These are phyloP conservation scores for Thaumatotibia leucotreta DNA, from an alignment of 1,140 invertebrate species.

Conservation along the genomic window DNA sequence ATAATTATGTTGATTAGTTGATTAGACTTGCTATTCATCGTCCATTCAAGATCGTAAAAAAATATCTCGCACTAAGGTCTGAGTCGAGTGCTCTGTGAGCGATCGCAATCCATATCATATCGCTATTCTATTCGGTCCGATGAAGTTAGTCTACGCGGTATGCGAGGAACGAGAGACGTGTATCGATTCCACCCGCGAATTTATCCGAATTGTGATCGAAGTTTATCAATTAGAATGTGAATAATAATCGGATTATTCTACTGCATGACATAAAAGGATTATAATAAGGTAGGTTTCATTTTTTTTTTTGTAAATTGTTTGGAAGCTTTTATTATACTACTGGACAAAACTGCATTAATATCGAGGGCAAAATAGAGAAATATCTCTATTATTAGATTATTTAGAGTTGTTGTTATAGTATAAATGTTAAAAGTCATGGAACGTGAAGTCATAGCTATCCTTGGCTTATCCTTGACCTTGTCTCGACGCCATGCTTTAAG, in stretches of 20 bases:
- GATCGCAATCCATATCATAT: neutral
- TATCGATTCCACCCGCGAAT: neutral
- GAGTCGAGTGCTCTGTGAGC: neutral
- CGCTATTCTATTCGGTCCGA: neutral
- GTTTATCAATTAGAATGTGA: slow-evolving; percentile 9
- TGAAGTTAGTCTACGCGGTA: slow-evolving; percentile 5
- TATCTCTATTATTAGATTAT: neutral
- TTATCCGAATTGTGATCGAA: neutral
- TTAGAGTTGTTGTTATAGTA: neutral
- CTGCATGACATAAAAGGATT: neutral
- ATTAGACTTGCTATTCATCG: no score
- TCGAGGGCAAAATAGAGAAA: neutral
- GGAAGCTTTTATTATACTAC: neutral
- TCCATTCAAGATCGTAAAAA: no score
- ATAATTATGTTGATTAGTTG: no score
- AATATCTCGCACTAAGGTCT: no score
- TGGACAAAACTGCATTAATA: neutral
- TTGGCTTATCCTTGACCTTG: slow-evolving; percentile 4
- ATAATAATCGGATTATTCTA: neutral
- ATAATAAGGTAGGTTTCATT: neutral
- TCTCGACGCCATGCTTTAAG: neutral
- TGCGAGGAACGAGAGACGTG: neutral
- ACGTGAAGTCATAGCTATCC: neutral
- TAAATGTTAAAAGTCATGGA: neutral
- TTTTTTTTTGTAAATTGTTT: neutral